phyloP scores from a whole-genome alignment of 37 sponge, comb jelly and placozoan genomes.

The Spongilla lacustris region DNA sequence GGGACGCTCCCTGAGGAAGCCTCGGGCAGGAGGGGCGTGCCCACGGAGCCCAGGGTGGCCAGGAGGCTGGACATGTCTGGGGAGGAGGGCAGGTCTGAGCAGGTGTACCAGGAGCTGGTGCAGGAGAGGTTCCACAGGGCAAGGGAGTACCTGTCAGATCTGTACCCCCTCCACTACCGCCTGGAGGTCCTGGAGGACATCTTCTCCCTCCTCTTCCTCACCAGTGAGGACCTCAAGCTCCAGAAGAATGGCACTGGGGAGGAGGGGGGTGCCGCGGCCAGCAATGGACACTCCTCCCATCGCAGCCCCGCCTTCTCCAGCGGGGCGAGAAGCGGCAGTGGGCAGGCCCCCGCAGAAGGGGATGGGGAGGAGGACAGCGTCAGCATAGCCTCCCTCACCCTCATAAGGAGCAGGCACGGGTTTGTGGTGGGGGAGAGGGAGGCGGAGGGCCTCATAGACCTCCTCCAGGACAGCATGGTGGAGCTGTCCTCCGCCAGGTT shows the following conservation, averaged over 20 bases:
- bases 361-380: background rate
- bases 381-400: conserved; percentile 1
- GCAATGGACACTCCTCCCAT: too few relatives aligned
- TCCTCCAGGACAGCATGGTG: conserved; percentile 71
- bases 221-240: conserved; percentile 56
- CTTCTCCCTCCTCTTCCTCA: conserved; percentile 87
- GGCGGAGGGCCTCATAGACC: conserved; percentile 46
- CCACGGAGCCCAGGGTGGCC: too few relatives aligned
- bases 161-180: conserved; percentile 77
- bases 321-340: too few relatives aligned
- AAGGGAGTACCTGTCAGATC: conserved; percentile 51
- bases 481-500: conserved; percentile 57
- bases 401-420: conserved; percentile 46
- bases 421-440: conserved; percentile 55
- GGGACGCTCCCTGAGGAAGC: conserved; percentile 11
- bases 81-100: background rate
- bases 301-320: too few relatives aligned
- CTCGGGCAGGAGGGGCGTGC: background rate
- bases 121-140: conserved; percentile 62
- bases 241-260: background rate
- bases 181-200: conserved; percentile 94
- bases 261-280: background rate
- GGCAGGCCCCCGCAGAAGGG: too few relatives aligned
- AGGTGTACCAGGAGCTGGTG: conserved; percentile 11
- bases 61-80: background rate